These are phyloP conservation scores for Oreochromis spilurus DNA, from an alignment of 2,113 vertebrate genomes.

Conservation along the genomic window DNA sequence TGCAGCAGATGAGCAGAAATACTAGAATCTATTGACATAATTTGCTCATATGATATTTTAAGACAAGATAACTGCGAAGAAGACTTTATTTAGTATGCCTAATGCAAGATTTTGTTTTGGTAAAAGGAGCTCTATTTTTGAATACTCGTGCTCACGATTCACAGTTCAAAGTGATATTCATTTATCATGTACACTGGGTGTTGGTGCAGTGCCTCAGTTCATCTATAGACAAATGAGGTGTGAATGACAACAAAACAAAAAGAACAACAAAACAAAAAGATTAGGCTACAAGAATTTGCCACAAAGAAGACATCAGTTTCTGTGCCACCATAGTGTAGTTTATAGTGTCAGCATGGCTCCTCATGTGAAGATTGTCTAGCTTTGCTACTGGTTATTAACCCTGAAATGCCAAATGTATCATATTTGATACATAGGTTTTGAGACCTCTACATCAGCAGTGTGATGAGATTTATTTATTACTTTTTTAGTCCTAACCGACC, in stretches of 20 bases:
- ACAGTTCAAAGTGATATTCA: not conserved
- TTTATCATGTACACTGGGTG: fast-evolving
- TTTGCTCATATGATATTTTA: fast-evolving
- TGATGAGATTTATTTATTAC: fast-evolving
- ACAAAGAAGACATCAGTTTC: not conserved
- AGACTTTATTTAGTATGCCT: not conserved
- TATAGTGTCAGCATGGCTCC: not conserved
- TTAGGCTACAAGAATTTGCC: not conserved
- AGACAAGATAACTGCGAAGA: fast-evolving
- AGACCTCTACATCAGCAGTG: not conserved
- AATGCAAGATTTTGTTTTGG: not conserved
- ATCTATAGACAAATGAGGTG: not conserved
- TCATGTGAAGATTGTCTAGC: not conserved
- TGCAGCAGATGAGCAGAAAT: not conserved
- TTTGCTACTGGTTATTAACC: not conserved
- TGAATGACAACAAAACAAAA: not conserved
- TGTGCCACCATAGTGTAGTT: fast-evolving
- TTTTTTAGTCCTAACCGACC: not conserved
- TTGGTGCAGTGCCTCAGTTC: not conserved
- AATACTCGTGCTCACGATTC: not conserved
- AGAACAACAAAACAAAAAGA: fast-evolving
- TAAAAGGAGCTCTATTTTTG: not conserved
- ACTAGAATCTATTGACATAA: not conserved
- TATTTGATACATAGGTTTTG: not conserved
- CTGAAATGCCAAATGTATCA: not conserved